Base-by-base conservation (phyloP, 2,797 vertebrate species). In the Megalops cyprinoides region DNA sequence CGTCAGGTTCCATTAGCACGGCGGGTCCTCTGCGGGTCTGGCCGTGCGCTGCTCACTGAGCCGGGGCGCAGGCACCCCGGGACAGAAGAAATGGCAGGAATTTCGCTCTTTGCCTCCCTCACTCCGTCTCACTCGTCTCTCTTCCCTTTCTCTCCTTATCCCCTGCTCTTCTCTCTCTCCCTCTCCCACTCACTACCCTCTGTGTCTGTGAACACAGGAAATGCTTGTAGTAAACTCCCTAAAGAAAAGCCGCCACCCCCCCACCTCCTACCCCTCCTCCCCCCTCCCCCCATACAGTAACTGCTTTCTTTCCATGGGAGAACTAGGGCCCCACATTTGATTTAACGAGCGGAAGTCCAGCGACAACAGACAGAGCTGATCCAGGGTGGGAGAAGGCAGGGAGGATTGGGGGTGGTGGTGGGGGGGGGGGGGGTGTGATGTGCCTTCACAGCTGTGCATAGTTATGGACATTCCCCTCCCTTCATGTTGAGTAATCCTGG, bases 31-130 rank as follows among this genome's bases (percentile, higher is more conserved):
- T 9, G 4, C 25, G 60, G 74, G 46, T 60, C 39, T 28, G 42
- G 74, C 42, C 44, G 75, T 67, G 39, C 15, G 51, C 49, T 55
- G 73, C 20, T 56, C 25, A 4, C 46, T 56, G 49, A 4, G 7
- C 28, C 58, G 49, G 79, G 62, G 60, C 53, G 37, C 58, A n/a
- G 46, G 39, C 20, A 5, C 82, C 74, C 77, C 39, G 79, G 75
- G 77, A 84, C 80, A 87, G 75, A 31, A 74, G 76, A 83, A 87
- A 79, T 49, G 28, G 75, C 75, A 25, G 7, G 51, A 90, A 89
- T 65, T 51, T 84, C 56, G 85, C 77, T 53, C 83, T 80, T 80
- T 53, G 90, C 87, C 91, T 86, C 28, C 49, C 58, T 67, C 23
- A 28, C 73, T 69, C 55, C 51, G 60, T 76, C 49, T 23, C 77